Evolutionary conservation across 2,888 invertebrate genomes (phyloP).

Genomic region (Trichopoda pennipes): DNA sequence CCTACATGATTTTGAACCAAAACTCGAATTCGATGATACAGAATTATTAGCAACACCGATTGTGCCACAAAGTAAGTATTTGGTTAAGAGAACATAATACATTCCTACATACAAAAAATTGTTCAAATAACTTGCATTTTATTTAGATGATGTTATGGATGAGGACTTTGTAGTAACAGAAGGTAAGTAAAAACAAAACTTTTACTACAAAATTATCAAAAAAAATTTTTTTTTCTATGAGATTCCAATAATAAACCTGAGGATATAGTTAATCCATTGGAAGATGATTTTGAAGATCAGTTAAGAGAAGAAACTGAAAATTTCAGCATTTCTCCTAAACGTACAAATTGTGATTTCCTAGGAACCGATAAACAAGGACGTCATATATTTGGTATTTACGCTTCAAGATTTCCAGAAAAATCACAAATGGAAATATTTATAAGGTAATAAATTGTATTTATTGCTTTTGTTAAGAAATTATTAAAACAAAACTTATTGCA

Average conservation of each 20-base stretch:
- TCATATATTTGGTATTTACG: conserved; percentile 97
- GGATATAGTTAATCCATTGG: conserved; percentile 77
- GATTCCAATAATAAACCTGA: conserved; percentile 75
- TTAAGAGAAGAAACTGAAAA: conserved; percentile 75
- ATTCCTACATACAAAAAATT: neutral
- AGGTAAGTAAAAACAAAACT: conserved; percentile 72
- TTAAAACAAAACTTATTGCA: conserved; percentile 76
- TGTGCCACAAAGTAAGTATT: conserved; percentile 85
- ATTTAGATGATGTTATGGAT: conserved; percentile 79
- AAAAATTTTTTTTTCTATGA: conserved; percentile 32
- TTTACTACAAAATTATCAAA: neutral
- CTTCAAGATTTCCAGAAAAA: conserved; percentile 90
- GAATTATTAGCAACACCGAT: conserved; percentile 86
- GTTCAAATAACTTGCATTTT: conserved; percentile 34
- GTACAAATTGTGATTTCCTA: conserved; percentile 82
- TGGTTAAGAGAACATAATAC: neutral
- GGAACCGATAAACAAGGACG: conserved; percentile 89
- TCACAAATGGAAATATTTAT: conserved; percentile 83
- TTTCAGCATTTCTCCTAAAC: conserved; percentile 61
- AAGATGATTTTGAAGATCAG: conserved; percentile 80
- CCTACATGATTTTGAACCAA: conserved; percentile 91
- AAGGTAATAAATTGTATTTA: conserved; percentile 68
- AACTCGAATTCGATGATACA: conserved; percentile 89
- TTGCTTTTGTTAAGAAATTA: neutral
- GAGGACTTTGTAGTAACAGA: conserved; percentile 79